Evolutionary conservation across 2,888 invertebrate species (phyloP).

Genomic region (Rhingia rostrata): DNA sequence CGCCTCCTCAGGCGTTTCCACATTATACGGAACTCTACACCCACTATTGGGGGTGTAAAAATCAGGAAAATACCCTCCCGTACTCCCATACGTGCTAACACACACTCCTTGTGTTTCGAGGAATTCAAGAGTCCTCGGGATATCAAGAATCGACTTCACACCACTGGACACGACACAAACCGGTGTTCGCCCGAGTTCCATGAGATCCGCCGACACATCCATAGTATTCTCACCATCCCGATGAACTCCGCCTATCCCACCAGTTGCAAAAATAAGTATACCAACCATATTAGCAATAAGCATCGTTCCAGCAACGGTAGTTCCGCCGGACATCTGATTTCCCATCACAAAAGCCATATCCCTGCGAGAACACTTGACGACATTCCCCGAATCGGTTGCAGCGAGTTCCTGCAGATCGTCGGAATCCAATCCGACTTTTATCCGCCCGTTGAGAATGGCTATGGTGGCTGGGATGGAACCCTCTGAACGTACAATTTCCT

Average conservation of each 20-base stretch:
- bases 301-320: slow-evolving; percentile 98
- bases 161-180: slow-evolving; percentile 97
- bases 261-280: slow-evolving; percentile 97
- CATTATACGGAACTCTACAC: slow-evolving; percentile 88
- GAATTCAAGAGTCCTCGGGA: slow-evolving; percentile 95
- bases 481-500: slow-evolving; percentile 89
- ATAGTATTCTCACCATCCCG: slow-evolving; percentile 92
- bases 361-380: slow-evolving; percentile 93
- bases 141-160: slow-evolving; percentile 98
- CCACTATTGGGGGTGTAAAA: slow-evolving; percentile 94
- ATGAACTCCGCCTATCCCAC: slow-evolving; percentile 95
- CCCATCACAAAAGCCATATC: slow-evolving; percentile 91
- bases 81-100: slow-evolving; percentile 90
- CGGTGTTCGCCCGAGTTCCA: slow-evolving; percentile 93
- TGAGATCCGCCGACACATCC: slow-evolving; percentile 97
- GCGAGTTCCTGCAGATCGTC: slow-evolving; percentile 88
- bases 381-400: slow-evolving; percentile 77
- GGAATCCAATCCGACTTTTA: slow-evolving; percentile 90
- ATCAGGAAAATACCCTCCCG: slow-evolving; percentile 91
- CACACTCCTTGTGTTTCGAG: slow-evolving; percentile 98
- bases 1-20: slow-evolving; percentile 86
- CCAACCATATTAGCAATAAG: slow-evolving; percentile 91
- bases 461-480: slow-evolving; percentile 96
- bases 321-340: slow-evolving; percentile 91
- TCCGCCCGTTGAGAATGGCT: slow-evolving; percentile 91